These are phyloP conservation scores for Eulemur mongoz DNA, from an alignment of 2,797 vertebrate genomes.

Conservation along the genomic window DNA sequence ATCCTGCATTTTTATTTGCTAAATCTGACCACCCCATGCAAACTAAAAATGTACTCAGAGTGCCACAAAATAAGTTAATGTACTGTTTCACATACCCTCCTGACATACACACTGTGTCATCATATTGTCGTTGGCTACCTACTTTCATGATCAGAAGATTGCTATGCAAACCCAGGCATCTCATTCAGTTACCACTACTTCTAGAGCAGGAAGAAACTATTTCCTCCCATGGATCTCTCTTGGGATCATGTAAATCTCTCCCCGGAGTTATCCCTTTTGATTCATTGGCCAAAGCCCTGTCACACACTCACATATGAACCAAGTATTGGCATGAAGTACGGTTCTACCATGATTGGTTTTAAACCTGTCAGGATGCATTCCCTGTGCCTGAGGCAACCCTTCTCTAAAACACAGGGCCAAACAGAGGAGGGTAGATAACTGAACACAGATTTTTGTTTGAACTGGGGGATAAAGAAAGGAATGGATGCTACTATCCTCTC, in stretches of 20 bases:
- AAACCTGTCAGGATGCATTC: not conserved
- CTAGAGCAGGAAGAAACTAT: not conserved
- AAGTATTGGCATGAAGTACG: not conserved
- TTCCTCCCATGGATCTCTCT: not conserved
- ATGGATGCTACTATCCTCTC: not conserved
- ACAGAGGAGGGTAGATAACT: not conserved
- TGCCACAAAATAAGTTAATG: not conserved
- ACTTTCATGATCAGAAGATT: not conserved
- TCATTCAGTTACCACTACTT: not conserved
- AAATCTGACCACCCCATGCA: not conserved
- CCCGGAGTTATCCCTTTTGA: not conserved
- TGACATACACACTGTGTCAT: too few relatives aligned
- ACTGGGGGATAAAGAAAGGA: not conserved
- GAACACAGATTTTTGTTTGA: not conserved
- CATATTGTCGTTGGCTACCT: not conserved
- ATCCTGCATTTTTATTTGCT: not conserved
- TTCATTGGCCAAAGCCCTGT: not conserved
- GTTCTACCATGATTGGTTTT: not conserved
- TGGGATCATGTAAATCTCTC: not conserved
- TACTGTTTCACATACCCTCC: not conserved
- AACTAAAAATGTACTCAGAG: not conserved
- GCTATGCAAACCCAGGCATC: not conserved
- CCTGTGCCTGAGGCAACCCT: not conserved
- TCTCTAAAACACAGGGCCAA: not conserved
- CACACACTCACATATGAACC: not conserved